Conservation (phyloP, 1,140 invertebrate species). For the Hypsibius dujardini region DNA sequence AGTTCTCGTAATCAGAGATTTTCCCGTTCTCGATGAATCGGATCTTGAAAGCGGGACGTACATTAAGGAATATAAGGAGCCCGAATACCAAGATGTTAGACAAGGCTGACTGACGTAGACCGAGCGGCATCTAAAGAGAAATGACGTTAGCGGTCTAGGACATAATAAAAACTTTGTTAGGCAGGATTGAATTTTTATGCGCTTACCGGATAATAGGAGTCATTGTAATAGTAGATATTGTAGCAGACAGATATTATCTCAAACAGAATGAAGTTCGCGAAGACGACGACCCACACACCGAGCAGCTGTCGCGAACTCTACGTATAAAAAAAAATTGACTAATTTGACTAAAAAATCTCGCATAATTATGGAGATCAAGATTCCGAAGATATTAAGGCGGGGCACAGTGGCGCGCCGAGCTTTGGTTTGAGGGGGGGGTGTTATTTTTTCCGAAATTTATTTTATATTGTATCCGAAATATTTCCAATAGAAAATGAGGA, state of each 20-base stretch:
- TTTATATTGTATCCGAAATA: too few relatives aligned
- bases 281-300: neutral
- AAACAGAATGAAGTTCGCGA: neutral
- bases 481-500: neutral
- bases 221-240: neutral
- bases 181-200: neutral
- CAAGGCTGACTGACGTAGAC: neutral
- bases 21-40: neutral
- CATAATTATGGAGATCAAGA: too few relatives aligned
- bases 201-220: neutral
- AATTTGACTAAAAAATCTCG: too few relatives aligned
- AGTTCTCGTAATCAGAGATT: neutral
- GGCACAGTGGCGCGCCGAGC: too few relatives aligned
- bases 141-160: too few relatives aligned
- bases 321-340: neutral
- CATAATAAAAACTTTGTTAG: neutral
- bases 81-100: neutral
- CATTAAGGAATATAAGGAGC: neutral
- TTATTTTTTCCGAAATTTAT: neutral
- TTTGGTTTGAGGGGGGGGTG: too few relatives aligned
- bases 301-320: neutral
- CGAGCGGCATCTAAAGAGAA: neutral
- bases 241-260: neutral
- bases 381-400: too few relatives aligned
- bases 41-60: neutral